phyloP scores from a whole-genome alignment of 2,113 vertebrate genomes.

The Nannobrachium achirus region DNA sequence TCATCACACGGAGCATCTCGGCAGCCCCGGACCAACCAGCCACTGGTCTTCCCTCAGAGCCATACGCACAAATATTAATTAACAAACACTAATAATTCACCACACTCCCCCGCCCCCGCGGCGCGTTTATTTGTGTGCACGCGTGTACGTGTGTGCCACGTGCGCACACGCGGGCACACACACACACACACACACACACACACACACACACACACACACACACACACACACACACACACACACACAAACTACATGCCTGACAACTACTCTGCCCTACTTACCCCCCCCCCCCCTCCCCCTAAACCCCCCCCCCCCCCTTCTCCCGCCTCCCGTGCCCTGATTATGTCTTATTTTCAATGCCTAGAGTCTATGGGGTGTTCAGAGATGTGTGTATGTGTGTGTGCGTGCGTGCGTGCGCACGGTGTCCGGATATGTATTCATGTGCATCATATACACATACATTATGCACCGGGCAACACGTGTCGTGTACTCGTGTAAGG shows the following conservation, averaged over 20 bases:
- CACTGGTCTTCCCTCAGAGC: constrained; percentile 37
- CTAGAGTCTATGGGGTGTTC: constrained; percentile 42
- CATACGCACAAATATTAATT: constrained; percentile 50
- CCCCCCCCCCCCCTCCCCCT: constrained; percentile 21
- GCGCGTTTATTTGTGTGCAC: background rate
- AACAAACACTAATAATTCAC: constrained; percentile 59
- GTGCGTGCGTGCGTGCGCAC: background rate
- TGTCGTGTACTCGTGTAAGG: too few species aligned
- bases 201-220: background rate
- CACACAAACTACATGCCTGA: constrained; percentile 15
- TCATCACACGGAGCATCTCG: constrained; percentile 53
- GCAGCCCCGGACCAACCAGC: constrained; percentile 5
- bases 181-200: background rate
- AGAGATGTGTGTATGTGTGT: background rate
- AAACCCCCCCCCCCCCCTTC: constrained; percentile 19
- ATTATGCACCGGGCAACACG: too few species aligned
- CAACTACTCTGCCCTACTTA: constrained; percentile 60
- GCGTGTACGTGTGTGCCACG: constrained; percentile 2
- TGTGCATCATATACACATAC: background rate
- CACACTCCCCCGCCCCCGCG: constrained; percentile 18
- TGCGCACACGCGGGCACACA: background rate
- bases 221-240: background rate
- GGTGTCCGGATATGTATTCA: background rate
- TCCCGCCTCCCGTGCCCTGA: constrained; percentile 54
- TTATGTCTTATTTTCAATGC: constrained; percentile 64